These are phyloP conservation scores for Gobio gobio DNA, from an alignment of 2,113 vertebrate genomes.

Conservation along the genomic window DNA sequence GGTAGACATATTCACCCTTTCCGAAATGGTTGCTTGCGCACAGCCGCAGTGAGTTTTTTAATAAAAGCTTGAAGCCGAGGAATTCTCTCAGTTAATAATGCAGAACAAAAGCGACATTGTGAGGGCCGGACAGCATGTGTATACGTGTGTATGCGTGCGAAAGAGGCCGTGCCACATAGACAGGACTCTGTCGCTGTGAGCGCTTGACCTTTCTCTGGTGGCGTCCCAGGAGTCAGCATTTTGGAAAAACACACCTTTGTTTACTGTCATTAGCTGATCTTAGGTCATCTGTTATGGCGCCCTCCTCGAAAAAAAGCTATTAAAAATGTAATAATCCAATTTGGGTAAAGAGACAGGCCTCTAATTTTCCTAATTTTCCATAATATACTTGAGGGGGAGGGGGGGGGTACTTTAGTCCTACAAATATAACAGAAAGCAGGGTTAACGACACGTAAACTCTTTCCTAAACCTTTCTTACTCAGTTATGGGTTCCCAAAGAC, in stretches of 20 bases:
- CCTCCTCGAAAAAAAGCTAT: neutral
- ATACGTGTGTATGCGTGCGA: conserved; percentile 20
- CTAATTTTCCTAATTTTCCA: neutral
- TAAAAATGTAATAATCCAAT: conserved; percentile 9
- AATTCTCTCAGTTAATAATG: conserved; percentile 59
- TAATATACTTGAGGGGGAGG: neutral
- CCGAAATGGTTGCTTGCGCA: conserved; percentile 34
- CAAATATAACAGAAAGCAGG: neutral
- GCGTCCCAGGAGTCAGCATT: conserved; percentile 14
- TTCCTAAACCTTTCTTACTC: neutral
- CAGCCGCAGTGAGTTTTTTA: conserved; percentile 44
- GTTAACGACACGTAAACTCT: neutral
- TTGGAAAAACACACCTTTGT: conserved; percentile 22
- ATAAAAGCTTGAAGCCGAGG: conserved; percentile 50
- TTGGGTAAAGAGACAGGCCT: neutral
- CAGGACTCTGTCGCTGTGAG: conserved; percentile 37
- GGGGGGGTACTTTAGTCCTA: neutral
- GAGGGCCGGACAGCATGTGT: conserved; percentile 1
- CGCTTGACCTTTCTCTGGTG: conserved; percentile 43
- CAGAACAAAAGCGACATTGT: conserved; percentile 55
- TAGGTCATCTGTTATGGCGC: conserved; percentile 28
- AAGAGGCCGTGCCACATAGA: conserved; percentile 23
- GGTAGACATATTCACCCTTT: conserved; percentile 18
- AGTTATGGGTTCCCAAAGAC: neutral
- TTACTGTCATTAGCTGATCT: conserved; percentile 33